Evolutionary conservation across 2,888 invertebrate species (phyloP).

Genomic region (Hemistola chrysoprasaria): DNA sequence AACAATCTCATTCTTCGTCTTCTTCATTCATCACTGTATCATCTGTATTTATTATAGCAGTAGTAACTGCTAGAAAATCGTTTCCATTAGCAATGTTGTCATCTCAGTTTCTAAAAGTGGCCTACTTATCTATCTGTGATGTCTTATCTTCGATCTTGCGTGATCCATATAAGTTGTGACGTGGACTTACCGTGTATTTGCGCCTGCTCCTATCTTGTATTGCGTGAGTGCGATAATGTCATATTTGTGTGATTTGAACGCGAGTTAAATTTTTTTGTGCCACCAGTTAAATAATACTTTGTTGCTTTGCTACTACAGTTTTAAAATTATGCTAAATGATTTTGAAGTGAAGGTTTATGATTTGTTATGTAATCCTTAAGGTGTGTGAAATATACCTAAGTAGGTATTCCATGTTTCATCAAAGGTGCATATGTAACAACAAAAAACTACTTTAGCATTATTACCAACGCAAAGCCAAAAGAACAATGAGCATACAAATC

Average conservation of each 20-base stretch:
- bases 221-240: slow-evolving; percentile 15
- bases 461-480: too few relatives aligned
- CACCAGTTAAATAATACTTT: slow-evolving; percentile 6
- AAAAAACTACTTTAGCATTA: too few relatives aligned
- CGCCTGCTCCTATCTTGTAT: slow-evolving; percentile 4
- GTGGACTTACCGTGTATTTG: slow-evolving; percentile 12
- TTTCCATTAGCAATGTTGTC: background rate
- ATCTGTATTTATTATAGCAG: too few relatives aligned
- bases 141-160: slow-evolving; percentile 19
- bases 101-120: background rate
- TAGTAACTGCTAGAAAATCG: too few relatives aligned
- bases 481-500: background rate
- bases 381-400: too few relatives aligned
- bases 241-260: slow-evolving; percentile 7
- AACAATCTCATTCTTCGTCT: too few relatives aligned
- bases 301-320: background rate
- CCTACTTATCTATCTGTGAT: slow-evolving; percentile 4
- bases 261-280: slow-evolving; percentile 12
- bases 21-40: too few relatives aligned
- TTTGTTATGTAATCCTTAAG: too few relatives aligned
- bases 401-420: too few relatives aligned
- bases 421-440: too few relatives aligned
- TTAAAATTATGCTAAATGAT: background rate
- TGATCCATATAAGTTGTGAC: slow-evolving; percentile 18
- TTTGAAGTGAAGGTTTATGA: background rate